Base-by-base conservation (phyloP, 2,888 invertebrate species). In the Polylopha cassiicola region DNA sequence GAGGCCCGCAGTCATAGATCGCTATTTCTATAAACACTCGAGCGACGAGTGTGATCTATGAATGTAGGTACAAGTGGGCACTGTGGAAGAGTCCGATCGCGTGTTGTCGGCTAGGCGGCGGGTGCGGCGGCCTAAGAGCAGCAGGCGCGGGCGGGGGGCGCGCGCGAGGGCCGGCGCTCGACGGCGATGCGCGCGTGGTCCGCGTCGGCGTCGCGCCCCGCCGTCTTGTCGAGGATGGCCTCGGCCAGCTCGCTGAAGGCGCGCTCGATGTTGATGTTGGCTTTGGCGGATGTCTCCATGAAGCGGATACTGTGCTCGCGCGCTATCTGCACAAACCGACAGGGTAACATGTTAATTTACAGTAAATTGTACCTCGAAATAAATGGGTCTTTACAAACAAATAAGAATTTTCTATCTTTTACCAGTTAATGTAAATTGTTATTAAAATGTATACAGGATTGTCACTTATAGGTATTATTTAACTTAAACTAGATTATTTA, bases 281-380 rank as follows among this genome's bases (percentile, higher is more conserved):
- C 93, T 87, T 98, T 98, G 47, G 98, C 98, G 49, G 97, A 97
- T 42, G 98, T 98, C 89, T 98, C 98, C 93, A 98, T 94, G 87
- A 98, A 98, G 53, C 95, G 90, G 75, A 98, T 97, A 60, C 94
- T 89, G 86, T 98, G 97, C 86, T 98, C 97, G 64, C 94, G 89
- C 23, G 97, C 97, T 87, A 98, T 97, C 96, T 97, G 80, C 31
- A 37, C 4, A 3, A 5, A 7, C 1, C 8, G 6, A 23, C 10
- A 32, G n/a, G n/a, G n/a, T n/a, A n/a, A n/a, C n/a, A n/a, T n/a
- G n/a, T n/a, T n/a, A n/a, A n/a, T n/a, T n/a, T n/a, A n/a, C n/a
- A n/a, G n/a, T n/a, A n/a, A n/a, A n/a, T n/a, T n/a, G n/a, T n/a
- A n/a, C n/a, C n/a, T n/a, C n/a, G n/a, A n/a, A n/a, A n/a, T n/a